A percentile compares a stretch with the other conserved stretches of the same genome.
Conservation (phyloP, 2,113 vertebrate genomes). For the Odocoileus hemionus region DNA sequence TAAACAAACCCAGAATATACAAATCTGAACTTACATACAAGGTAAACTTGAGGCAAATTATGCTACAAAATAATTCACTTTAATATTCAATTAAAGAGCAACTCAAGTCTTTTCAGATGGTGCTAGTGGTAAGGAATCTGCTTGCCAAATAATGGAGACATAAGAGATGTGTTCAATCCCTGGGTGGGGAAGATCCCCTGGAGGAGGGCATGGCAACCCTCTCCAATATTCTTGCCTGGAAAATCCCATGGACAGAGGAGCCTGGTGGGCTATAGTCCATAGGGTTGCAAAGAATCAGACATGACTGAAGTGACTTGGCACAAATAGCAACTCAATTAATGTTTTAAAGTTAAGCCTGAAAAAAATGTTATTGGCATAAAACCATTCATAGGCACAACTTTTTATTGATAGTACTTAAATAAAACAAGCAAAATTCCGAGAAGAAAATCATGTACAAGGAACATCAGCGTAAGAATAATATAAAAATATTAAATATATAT, state of each 20-base stretch:
- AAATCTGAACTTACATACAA: neutral
- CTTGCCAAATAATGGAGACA: neutral
- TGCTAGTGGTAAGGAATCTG: neutral
- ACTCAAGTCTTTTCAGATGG: neutral
- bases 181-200: neutral
- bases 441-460: neutral
- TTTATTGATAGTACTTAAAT: neutral
- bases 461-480: neutral
- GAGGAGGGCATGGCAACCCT: neutral
- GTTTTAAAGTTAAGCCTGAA: neutral
- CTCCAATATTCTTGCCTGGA: neutral
- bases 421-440: neutral
- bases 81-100: neutral
- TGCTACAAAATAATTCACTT: neutral
- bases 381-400: neutral
- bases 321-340: neutral
- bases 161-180: neutral
- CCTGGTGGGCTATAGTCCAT: neutral
- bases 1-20: neutral
- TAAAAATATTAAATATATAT: neutral
- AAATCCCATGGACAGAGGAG: neutral
- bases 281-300: neutral
- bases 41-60: neutral
- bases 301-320: neutral
- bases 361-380: neutral